phyloP scores from a whole-genome alignment of 2,888 invertebrate genomes.

The Stenichneumon culpator region DNA sequence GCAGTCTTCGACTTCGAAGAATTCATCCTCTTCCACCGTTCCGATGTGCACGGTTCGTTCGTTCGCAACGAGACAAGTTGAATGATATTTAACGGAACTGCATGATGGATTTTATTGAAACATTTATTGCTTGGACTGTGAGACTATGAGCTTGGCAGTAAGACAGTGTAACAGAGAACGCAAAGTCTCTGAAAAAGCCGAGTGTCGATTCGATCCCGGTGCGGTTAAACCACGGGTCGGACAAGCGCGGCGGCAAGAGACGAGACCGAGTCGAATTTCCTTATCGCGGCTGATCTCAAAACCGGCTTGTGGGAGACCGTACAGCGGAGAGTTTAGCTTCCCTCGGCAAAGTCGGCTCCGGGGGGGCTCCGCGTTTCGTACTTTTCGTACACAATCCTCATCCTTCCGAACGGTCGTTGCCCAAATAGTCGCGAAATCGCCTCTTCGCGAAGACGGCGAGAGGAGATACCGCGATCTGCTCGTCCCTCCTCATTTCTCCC shows the following conservation, averaged over 20 bases:
- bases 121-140: background rate
- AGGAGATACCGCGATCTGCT: conserved; percentile 16
- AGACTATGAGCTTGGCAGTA: background rate
- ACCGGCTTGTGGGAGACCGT: conserved; percentile 62
- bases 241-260: conserved; percentile 52
- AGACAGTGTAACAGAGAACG: background rate
- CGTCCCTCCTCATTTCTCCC: conserved; percentile 6
- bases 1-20: background rate
- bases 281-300: conserved; percentile 65
- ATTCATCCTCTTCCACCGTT: background rate
- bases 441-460: conserved; percentile 14
- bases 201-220: conserved; percentile 23
- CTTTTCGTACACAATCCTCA: conserved; percentile 21
- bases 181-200: background rate
- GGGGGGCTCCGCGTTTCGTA: conserved; percentile 54
- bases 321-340: conserved; percentile 61
- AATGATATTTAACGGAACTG: too few relatives aligned
- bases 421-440: conserved; percentile 59
- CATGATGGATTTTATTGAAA: too few relatives aligned
- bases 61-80: too few relatives aligned
- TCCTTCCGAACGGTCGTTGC: conserved; percentile 33
- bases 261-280: conserved; percentile 64
- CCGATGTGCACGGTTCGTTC: too few relatives aligned
- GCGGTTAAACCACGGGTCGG: conserved; percentile 57
- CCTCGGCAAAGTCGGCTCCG: conserved; percentile 49